Conservation (phyloP, 2,888 invertebrate species). For the Caenorhabditis doughertyi region DNA sequence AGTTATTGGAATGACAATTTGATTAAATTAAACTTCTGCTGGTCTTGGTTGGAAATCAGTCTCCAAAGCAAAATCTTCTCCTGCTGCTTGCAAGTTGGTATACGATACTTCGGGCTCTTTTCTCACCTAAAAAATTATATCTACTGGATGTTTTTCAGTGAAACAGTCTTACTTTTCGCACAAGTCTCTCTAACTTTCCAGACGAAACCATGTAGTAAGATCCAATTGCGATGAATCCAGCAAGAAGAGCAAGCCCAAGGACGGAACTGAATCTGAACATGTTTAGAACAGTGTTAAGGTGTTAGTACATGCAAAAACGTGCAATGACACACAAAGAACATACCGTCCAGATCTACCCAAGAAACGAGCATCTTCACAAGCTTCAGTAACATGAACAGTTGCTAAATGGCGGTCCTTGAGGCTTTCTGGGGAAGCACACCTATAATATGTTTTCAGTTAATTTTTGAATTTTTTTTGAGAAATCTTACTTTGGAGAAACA, state of each 20-base stretch:
- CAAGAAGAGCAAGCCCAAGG: conserved; percentile 42
- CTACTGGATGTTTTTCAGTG: not conserved
- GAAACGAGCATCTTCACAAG: conserved; percentile 52
- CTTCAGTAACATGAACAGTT: conserved; percentile 41
- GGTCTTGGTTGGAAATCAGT: conserved; percentile 69
- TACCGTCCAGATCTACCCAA: conserved; percentile 44
- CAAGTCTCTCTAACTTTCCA: conserved; percentile 36
- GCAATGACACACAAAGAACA: conserved; percentile 13
- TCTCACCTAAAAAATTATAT: conserved; percentile 29
- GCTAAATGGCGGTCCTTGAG: conserved; percentile 32
- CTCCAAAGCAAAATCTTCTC: conserved; percentile 65
- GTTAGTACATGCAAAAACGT: conserved; percentile 17
- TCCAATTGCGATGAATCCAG: conserved; percentile 26
- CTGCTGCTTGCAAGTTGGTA: conserved; percentile 60
- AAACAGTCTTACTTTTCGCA: conserved; percentile 25
- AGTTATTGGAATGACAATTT: not conserved
- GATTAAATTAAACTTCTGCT: conserved; percentile 65
- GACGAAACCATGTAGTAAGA: conserved; percentile 33
- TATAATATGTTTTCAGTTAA: not conserved
- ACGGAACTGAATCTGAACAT: conserved; percentile 48
- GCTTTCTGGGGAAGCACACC: conserved; percentile 52
- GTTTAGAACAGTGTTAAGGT: conserved; percentile 15
- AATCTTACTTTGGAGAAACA: conserved; percentile 23
- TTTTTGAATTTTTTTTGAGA: not conserved
- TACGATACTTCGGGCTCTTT: conserved; percentile 64